Conservation (phyloP, 1,140 invertebrate species). For the Nixonia krombeini region DNA sequence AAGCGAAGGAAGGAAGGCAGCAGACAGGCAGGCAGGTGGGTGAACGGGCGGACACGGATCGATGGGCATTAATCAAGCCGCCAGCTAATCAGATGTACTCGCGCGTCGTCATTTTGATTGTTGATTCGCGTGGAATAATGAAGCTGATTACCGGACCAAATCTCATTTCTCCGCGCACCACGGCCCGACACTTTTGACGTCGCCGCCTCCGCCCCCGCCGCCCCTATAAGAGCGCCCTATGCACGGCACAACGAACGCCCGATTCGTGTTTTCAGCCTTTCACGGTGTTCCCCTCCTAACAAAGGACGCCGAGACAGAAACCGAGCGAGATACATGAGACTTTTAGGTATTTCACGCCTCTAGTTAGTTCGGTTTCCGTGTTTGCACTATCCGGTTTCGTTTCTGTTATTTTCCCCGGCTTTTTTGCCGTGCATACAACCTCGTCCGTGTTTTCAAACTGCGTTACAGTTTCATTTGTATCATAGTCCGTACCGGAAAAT, state of each 20-base stretch:
- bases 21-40: no score
- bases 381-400: conserved; percentile 12
- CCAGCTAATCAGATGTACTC: conserved; percentile 42
- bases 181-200: conserved; percentile 23
- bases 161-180: conserved; percentile 28
- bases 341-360: conserved; percentile 15
- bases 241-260: background rate
- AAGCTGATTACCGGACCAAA: conserved; percentile 44
- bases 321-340: conserved; percentile 20
- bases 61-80: conserved; percentile 32
- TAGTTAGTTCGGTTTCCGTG: conserved; percentile 7
- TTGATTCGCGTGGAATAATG: conserved; percentile 53
- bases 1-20: no score
- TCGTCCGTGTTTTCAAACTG: background rate
- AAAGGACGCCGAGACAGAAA: conserved; percentile 15
- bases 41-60: no score
- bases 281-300: conserved; percentile 14
- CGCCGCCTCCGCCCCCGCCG: no score
- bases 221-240: conserved; percentile 16
- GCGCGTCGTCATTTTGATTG: conserved; percentile 33
- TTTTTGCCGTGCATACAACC: conserved; percentile 1
- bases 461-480: no score
- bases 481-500: conserved; percentile 4
- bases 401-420: conserved; percentile 4
- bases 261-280: conserved; percentile 15